Percentiles rank a stretch among this genome's conserved stretches.
Conservation (phyloP, 2,113 vertebrate species). For the Myrmophylax atrothorax region DNA sequence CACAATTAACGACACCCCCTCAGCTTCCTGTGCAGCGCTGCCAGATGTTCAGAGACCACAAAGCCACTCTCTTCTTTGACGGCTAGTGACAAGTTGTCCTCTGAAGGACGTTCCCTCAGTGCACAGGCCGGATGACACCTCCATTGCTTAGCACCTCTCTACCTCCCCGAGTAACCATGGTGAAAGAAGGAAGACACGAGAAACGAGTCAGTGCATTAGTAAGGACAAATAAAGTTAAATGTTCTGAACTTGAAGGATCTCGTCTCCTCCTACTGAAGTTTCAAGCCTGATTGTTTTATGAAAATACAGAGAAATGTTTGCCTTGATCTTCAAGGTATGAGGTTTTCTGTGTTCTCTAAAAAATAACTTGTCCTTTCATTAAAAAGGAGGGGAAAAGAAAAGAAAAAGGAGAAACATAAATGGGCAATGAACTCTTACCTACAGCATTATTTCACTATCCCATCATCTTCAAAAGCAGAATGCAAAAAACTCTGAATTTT, state of each 20-base stretch:
- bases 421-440: background rate
- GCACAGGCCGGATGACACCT: constrained; percentile 78
- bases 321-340: constrained; percentile 3
- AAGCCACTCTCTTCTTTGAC: constrained; percentile 87
- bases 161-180: constrained; percentile 70
- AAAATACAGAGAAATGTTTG: background rate
- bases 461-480: background rate
- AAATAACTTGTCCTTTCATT: background rate
- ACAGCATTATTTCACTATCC: background rate
- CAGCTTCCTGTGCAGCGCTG: constrained; percentile 86
- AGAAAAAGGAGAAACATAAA: background rate
- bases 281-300: constrained; percentile 33
- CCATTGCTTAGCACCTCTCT: constrained; percentile 78
- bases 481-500: background rate
- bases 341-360: background rate
- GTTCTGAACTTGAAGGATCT: constrained; percentile 49
- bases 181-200: constrained; percentile 69
- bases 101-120: constrained; percentile 88
- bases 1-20: constrained; percentile 98
- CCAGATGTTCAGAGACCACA: constrained; percentile 98
- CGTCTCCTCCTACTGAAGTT: constrained; percentile 32
- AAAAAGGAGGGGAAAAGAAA: background rate
- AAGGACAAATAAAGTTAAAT: constrained; percentile 65
- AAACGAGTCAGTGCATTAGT: constrained; percentile 61
- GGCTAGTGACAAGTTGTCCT: constrained; percentile 90